Conservation (phyloP, 2,113 vertebrate genomes). For the Thunnus thynnus region DNA sequence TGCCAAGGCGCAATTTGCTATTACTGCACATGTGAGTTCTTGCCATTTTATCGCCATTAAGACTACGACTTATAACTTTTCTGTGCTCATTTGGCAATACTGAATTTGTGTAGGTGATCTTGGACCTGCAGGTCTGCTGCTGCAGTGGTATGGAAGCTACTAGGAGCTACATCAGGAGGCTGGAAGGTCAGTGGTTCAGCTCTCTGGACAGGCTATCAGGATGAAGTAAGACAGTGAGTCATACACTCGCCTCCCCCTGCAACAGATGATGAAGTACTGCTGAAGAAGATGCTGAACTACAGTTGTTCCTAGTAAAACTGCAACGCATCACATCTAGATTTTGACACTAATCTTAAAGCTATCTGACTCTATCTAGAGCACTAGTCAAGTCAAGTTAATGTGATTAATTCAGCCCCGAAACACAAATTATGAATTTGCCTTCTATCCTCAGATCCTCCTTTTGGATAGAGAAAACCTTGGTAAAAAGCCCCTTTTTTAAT, state of each 20-base stretch:
- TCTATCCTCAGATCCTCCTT: too few relatives aligned
- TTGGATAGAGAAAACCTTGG: too few relatives aligned
- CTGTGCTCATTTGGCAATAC: background rate
- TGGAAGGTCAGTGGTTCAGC: slow-evolving; percentile 43
- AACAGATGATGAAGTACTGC: background rate
- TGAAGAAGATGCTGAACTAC: background rate
- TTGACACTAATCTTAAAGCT: too few relatives aligned
- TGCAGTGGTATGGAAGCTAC: background rate
- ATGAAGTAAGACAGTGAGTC: slow-evolving; percentile 53
- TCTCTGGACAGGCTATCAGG: slow-evolving; percentile 6
- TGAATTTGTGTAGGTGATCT: slow-evolving; percentile 3
- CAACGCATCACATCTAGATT: too few relatives aligned
- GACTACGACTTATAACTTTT: background rate
- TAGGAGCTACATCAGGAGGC: background rate
- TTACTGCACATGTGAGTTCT: background rate
- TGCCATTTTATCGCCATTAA: background rate
- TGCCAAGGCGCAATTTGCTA: background rate
- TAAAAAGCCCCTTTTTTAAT: too few relatives aligned
- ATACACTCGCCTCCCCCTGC: slow-evolving; percentile 25
- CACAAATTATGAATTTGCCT: too few relatives aligned
- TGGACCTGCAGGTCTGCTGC: slow-evolving; percentile 7
- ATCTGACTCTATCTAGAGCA: too few relatives aligned
- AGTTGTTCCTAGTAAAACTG: too few relatives aligned
- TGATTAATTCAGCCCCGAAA: too few relatives aligned
- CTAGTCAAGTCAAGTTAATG: too few relatives aligned